Evolutionary conservation across 2,888 invertebrate genomes (phyloP), one percentile per base, ranked within the genome.

Genomic region (Melanophora roralis): DNA sequence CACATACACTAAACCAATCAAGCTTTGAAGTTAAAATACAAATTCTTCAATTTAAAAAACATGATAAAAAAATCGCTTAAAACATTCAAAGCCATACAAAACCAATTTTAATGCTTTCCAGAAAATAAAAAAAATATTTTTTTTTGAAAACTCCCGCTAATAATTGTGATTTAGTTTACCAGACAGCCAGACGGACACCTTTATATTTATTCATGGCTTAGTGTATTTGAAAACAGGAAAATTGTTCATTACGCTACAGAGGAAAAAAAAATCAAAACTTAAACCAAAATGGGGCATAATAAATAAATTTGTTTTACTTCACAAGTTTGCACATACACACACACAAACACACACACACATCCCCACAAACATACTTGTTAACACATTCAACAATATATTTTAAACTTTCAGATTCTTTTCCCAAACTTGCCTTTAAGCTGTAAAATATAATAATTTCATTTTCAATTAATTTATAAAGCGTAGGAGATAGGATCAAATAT

Each of bases 391-490:
- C 51, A 74, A 74, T 65, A 59, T 72, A 45, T 53, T 53, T 45
- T 36, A 36, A 49, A 47, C 62, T 72, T n/a, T 16, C 60, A 11
- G 27, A 34, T 5, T 14, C 34, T 74, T 57, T 27, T 1, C 19
- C 14, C 27, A 3, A 21, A 2, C 57, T 51, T 75, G 79, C 74
- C 71, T 74, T 60, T 34, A 47, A 79, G 75, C 79, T 53, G 47
- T 49, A 73, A 67, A 74, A 75, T 72, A 65, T 75, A 60, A 71
- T 75, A 65, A 65, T 82, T 82, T 81, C 77, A 76, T 65, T 83
- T 83, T 68, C 83, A 83, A 83, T 83, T 83, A 83, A 82, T 83
- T 83, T 83, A 83, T 82, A 76, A 80, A 76, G 82, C 83, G 79
- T 78, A 72, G 77, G 74, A 83, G 82, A 82, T 83, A 82, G 77